Conservation (phyloP, 2,797 vertebrate species). For the Ispidina picta region DNA sequence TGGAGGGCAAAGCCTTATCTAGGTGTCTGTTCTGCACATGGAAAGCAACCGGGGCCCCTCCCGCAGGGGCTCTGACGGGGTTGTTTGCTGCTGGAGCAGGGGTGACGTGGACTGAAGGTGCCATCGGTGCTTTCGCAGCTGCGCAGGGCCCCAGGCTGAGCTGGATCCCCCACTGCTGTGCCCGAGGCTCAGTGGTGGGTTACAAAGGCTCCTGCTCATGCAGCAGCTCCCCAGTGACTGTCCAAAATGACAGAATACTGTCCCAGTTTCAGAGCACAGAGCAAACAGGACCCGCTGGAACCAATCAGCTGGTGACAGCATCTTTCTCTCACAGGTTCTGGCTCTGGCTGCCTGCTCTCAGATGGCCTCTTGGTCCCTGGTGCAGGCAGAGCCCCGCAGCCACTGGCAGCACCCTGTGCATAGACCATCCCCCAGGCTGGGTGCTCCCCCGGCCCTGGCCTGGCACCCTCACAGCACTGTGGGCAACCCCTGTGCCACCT, state of each 20-base stretch:
- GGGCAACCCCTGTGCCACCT: background rate
- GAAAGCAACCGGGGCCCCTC: background rate
- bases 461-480: background rate
- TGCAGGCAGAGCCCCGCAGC: accelerated
- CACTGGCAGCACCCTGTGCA: background rate
- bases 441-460: accelerated
- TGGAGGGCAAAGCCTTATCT: slow-evolving; percentile 63
- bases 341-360: accelerated
- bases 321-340: accelerated
- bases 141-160: accelerated
- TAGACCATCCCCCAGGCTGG: accelerated
- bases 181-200: accelerated
- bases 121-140: background rate
- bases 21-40: background rate
- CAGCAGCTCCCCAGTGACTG: accelerated
- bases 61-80: background rate
- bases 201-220: accelerated
- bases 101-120: background rate
- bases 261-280: background rate
- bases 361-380: background rate
- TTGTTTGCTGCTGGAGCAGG: background rate
- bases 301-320: background rate
- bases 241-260: background rate
- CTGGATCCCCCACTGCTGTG: background rate
- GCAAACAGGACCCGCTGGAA: background rate